Evolutionary conservation across 2,888 invertebrate genomes (phyloP), one percentile per base, ranked within the genome.

Genomic region (Halictus ligatus): DNA sequence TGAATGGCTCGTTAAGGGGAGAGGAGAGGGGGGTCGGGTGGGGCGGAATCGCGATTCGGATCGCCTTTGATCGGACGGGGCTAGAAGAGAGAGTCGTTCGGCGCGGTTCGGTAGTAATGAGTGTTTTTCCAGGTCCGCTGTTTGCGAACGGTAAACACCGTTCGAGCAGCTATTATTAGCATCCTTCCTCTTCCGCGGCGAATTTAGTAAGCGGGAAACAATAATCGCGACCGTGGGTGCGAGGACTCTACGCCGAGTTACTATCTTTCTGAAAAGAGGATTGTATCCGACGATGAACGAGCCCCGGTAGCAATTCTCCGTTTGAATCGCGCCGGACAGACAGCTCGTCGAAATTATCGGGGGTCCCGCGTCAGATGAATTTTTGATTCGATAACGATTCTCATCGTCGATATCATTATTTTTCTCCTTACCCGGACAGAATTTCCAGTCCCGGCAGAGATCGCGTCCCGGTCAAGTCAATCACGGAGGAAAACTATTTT

Each of bases 401-500:
- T 40, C 74, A 84, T 83, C 78, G 80, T 64, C 83, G 85, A 58
- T 74, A 74, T 81, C 78, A 80, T 89, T 87, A 86, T 60, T 67
- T 58, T 29, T 58, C 76, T 79, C 78, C 71, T 74, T 72, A n/a
- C 35, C 46, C 69, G 73, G n/a, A 67, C 58, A 60, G 74, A 73
- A 76, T 78, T 80, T 80, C 76, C 75, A 43, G 40, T 40, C 60
- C 58, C 73, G 71, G 43, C 15, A 82, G 80, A 83, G 85, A 89
- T 89, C 78, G 72, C 73, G 83, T 78, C 79, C 80, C 81, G 75
- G 79, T 58, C 85, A 86, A 90, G 91, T 89, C 90, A 90, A 91
- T 91, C 91, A 89, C 86, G 82, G 75, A 82, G 88, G 88, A 88
- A 91, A 91, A 91, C 89, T 87, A 84, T 87, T 89, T 87, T 83